These are phyloP conservation scores for Entomyzon cyanotis DNA, from an alignment of 2,113 vertebrate genomes.

Conservation along the genomic window DNA sequence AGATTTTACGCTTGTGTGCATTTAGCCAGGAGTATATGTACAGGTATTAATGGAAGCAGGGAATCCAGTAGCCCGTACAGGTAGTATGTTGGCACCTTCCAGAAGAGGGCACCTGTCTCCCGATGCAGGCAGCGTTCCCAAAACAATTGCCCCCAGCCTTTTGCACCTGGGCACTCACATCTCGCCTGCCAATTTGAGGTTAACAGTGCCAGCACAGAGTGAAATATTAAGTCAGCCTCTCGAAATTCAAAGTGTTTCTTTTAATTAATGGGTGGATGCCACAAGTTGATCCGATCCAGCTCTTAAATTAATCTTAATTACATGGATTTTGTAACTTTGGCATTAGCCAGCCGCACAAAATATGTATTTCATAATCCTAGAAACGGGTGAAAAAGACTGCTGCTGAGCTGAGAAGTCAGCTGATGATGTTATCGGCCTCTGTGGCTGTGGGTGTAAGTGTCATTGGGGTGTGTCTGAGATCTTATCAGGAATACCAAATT, in stretches of 20 bases:
- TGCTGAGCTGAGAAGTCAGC: constrained; percentile 69
- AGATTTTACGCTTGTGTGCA: background rate
- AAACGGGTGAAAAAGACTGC: constrained; percentile 66
- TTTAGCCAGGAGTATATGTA: background rate
- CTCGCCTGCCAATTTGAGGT: constrained; percentile 63
- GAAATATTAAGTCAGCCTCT: constrained; percentile 70
- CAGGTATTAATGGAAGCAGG: background rate
- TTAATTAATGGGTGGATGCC: constrained; percentile 83
- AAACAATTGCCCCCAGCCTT: constrained; percentile 11
- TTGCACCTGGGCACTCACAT: constrained; percentile 51
- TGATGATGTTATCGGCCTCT: constrained; percentile 69
- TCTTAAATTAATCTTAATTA: constrained; percentile 85
- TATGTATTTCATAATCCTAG: constrained; percentile 75
- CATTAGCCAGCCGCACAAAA: constrained; percentile 72
- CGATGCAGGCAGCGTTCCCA: background rate
- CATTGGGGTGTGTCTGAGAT: constrained; percentile 68
- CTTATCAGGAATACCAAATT: constrained; percentile 71
- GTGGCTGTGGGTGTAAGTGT: constrained; percentile 71
- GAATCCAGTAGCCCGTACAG: background rate
- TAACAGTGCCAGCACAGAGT: constrained; percentile 61
- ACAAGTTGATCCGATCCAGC: constrained; percentile 76
- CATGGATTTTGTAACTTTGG: constrained; percentile 80
- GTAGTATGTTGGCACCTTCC: background rate
- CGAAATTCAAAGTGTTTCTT: constrained; percentile 75
- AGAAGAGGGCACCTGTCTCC: constrained; percentile 58